Evolutionary conservation across 2,888 invertebrate genomes (phyloP), one percentile per base, ranked within the genome.

Genomic region (Periphyllus acericola): DNA sequence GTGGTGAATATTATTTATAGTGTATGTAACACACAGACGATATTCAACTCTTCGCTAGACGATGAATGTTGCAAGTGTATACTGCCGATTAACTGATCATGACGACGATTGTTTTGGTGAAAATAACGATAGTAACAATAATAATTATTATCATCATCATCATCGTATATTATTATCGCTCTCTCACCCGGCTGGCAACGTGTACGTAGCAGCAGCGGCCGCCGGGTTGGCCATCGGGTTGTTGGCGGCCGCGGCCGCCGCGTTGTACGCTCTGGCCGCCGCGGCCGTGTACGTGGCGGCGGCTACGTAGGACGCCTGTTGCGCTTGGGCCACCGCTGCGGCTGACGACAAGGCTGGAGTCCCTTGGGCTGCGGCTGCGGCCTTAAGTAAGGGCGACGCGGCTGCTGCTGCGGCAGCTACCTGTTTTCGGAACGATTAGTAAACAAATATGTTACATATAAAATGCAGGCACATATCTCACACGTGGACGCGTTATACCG

Each of bases 261-360:
- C 96, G 90, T 95, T 95, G 91, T 95, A 96, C 90, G 96, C 96
- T 90, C 96, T 93, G 90, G 96, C 96, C 90, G 96, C 96, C 66
- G 96, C 96, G 89, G 96, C 96, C 91, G 96, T 96, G 92, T 96
- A 96, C 90, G 96, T 95, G 88, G 96, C 96, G 90, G 96, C 96
- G 89, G 96, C 96, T 91, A 96, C 96, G 91, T 96, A 96, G 91
- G 95, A 95, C 90, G 95, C 95, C 93, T 96, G 96, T 93, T 96
- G 96, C 92, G 96, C 95, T 92, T 87, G 87, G 94, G 93, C 92
- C 95, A 95, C 93, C 96, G 93, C 92, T 89, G 90, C 78, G 89
- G 89, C 75, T 89, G 89, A 89, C 75, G 89, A 89, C 46, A 89
- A 84, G 21, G 78, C 76, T 81, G 89, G 89, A 76, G 88, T 89